phyloP scores from a whole-genome alignment of 2,113 vertebrate species.

The Balaenoptera acutorostrata region DNA sequence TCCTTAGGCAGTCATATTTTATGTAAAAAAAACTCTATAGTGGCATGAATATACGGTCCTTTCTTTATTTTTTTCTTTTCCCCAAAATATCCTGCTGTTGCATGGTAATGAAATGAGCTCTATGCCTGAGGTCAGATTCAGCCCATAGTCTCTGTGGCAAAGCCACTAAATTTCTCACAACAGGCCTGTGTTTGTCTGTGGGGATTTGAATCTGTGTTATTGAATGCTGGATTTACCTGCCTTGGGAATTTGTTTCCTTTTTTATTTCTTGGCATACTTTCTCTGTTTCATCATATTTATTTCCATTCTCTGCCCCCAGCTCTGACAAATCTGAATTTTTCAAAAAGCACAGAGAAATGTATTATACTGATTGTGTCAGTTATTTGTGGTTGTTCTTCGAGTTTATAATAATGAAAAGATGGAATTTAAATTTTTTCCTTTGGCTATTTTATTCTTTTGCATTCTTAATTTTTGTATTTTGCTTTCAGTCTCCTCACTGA shows the following conservation, averaged over 20 bases:
- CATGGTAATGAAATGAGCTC: background rate
- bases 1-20: background rate
- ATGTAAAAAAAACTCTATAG: background rate
- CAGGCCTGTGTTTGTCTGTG: background rate
- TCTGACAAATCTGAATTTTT: conserved; percentile 8
- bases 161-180: background rate
- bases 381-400: background rate
- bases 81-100: background rate
- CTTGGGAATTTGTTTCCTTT: conserved; percentile 1
- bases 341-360: background rate
- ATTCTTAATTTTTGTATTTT: conserved; percentile 17
- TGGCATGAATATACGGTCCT: background rate
- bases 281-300: background rate
- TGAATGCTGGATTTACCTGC: background rate
- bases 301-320: background rate
- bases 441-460: background rate
- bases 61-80: background rate
- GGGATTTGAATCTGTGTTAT: background rate
- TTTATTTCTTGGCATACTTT: background rate
- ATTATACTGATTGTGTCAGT: background rate
- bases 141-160: background rate
- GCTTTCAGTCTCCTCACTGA: background rate
- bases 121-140: background rate
- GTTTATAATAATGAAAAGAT: background rate
- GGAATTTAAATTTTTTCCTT: background rate